A percentile compares a stretch with the other conserved stretches of the same genome.
Evolutionary conservation across 1,140 invertebrate species (phyloP).

Genomic region (Heliconius himera): DNA sequence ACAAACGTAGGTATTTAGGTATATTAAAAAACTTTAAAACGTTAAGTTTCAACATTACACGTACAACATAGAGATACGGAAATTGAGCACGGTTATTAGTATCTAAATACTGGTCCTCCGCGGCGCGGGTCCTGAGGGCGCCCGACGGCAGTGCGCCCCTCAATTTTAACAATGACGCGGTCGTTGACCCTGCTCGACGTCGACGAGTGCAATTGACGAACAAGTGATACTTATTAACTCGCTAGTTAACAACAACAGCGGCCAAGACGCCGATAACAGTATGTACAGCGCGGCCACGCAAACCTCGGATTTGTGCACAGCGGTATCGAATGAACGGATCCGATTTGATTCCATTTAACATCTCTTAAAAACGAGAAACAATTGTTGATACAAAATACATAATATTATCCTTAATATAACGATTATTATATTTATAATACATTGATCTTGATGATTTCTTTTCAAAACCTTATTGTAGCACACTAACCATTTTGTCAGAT

Average conservation of each 20-base stretch:
- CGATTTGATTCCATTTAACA: constrained; percentile 59
- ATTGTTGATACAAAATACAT: constrained; percentile 79
- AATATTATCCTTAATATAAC: constrained; percentile 75
- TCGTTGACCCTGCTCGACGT: constrained; percentile 32
- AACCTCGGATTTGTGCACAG: constrained; percentile 69
- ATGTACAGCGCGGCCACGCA: constrained; percentile 41
- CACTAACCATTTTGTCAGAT: constrained; percentile 82
- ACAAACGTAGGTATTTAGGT: constrained; percentile 64
- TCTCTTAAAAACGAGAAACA: constrained; percentile 76
- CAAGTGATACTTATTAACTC: constrained; percentile 78
- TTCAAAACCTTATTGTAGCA: constrained; percentile 79
- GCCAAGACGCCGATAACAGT: constrained; percentile 66
- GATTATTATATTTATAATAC: constrained; percentile 79
- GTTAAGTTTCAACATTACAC: constrained; percentile 73
- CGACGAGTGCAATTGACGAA: constrained; percentile 80
- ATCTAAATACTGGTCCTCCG: constrained; percentile 66
- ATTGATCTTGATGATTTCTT: constrained; percentile 76
- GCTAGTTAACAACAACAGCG: constrained; percentile 76
- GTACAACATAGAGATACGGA: constrained; percentile 77
- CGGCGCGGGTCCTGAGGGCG: neutral
- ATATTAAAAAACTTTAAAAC: constrained; percentile 68
- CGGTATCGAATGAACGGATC: constrained; percentile 66
- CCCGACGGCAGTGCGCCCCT: no score
- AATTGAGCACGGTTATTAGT: constrained; percentile 77
- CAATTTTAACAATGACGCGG: no score